Evolutionary conservation across 2,888 invertebrate genomes (phyloP).

Genomic region (Drosophila macrospina): DNA sequence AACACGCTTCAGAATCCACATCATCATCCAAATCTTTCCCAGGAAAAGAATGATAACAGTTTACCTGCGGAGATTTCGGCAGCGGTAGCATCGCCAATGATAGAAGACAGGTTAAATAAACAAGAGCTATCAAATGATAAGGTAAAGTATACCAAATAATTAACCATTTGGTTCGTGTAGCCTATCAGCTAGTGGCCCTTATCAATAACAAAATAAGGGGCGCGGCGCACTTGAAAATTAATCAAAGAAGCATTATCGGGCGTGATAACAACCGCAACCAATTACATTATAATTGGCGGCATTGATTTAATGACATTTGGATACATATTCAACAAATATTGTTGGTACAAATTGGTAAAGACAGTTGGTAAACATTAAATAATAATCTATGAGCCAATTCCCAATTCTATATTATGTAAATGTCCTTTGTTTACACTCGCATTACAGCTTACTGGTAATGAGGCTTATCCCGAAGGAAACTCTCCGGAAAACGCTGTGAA

Average conservation of each 20-base stretch:
- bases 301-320: constrained; percentile 37
- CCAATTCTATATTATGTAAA: background rate
- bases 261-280: constrained; percentile 39
- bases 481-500: constrained; percentile 68
- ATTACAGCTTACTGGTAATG: constrained; percentile 46
- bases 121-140: constrained; percentile 30
- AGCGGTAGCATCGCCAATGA: constrained; percentile 54
- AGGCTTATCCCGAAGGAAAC: constrained; percentile 48
- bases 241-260: background rate
- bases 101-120: constrained; percentile 32
- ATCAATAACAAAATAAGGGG: constrained; percentile 40
- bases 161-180: background rate
- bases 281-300: constrained; percentile 11
- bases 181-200: constrained; percentile 6
- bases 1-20: constrained; percentile 61
- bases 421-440: background rate
- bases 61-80: constrained; percentile 42
- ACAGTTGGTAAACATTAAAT: background rate
- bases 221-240: constrained; percentile 17
- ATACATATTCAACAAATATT: background rate
- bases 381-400: background rate
- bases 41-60: constrained; percentile 23
- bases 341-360: background rate
- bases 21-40: constrained; percentile 54
- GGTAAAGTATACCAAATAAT: constrained; percentile 24